Evolutionary conservation across 2,113 vertebrate species (phyloP).

Genomic region (Chascanopsetta lugubris): DNA sequence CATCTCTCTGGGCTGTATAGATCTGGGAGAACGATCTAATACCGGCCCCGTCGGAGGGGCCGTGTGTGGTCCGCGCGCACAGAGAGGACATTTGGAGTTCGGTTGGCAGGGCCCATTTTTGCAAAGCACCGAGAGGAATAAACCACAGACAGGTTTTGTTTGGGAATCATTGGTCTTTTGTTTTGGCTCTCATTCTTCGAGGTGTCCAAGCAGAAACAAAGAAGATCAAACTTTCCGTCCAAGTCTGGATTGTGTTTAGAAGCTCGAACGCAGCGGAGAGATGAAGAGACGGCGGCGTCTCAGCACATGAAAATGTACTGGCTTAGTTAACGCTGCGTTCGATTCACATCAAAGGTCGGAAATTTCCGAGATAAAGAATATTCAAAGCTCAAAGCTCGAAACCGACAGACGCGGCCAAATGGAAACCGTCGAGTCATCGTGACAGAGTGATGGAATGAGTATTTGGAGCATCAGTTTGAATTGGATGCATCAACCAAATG

Average conservation of each 20-base stretch:
- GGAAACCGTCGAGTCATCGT: neutral
- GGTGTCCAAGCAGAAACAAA: neutral
- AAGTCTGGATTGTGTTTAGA: neutral
- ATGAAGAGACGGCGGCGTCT: neutral
- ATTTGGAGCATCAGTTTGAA: neutral
- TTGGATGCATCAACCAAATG: neutral
- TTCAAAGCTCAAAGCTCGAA: neutral
- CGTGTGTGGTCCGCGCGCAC: slow-evolving; percentile 13
- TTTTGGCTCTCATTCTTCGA: neutral
- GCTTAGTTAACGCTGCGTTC: neutral
- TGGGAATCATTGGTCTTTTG: neutral
- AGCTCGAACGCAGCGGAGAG: neutral
- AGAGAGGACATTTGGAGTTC: neutral
- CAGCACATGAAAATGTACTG: neutral
- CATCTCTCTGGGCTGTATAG: slow-evolving; percentile 9
- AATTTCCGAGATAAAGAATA: neutral
- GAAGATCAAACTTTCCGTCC: neutral
- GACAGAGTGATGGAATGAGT: neutral
- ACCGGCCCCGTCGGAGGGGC: neutral
- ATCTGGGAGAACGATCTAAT: neutral
- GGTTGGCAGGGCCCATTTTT: neutral
- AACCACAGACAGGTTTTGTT: neutral
- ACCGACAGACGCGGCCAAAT: neutral
- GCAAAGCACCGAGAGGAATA: too few species aligned
- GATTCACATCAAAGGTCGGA: neutral